Percentiles rank a stretch among this genome's conserved stretches.
These are phyloP conservation scores for Tortricodes alternella DNA, from an alignment of 2,888 invertebrate genomes.

Conservation along the genomic window DNA sequence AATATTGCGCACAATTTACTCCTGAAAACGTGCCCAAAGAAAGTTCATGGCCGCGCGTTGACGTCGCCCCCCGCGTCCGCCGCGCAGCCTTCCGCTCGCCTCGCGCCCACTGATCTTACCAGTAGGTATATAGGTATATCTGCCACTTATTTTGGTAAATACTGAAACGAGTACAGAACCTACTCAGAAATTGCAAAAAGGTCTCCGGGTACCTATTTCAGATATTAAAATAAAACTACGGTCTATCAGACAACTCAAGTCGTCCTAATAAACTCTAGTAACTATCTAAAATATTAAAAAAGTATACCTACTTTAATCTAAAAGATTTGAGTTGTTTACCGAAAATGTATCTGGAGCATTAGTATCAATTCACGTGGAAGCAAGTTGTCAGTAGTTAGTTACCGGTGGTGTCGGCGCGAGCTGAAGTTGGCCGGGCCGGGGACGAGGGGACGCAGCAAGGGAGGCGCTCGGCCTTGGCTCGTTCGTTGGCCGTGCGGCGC, in stretches of 20 bases:
- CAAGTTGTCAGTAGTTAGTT: neutral
- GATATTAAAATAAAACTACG: too few species aligned
- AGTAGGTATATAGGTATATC: conserved; percentile 21
- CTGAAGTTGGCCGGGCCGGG: conserved; percentile 34
- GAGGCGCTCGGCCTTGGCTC: conserved; percentile 69
- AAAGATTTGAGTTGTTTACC: too few species aligned
- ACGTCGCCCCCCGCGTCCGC: conserved; percentile 52
- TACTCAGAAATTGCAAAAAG: too few species aligned
- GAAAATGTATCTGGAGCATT: too few species aligned
- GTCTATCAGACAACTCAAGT: too few species aligned
- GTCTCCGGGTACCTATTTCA: too few species aligned
- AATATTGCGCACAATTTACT: conserved; percentile 77
- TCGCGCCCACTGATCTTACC: conserved; percentile 41
- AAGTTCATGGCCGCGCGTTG: conserved; percentile 84
- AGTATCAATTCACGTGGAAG: too few species aligned
- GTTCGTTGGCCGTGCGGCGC: conserved; percentile 75
- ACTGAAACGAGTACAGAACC: conserved; percentile 20
- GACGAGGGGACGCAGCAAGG: too few species aligned
- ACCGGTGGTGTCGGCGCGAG: conserved; percentile 41
- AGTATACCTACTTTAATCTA: too few species aligned
- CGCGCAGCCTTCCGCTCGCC: conserved; percentile 49
- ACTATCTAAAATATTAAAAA: too few species aligned
- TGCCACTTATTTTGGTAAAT: too few species aligned
- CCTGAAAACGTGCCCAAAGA: conserved; percentile 82
- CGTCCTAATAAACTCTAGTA: too few species aligned